A percentile compares a stretch with the other conserved stretches of the same genome.
phyloP scores from a whole-genome alignment of 2,888 invertebrate genomes.

The Ophion ventricosus region DNA sequence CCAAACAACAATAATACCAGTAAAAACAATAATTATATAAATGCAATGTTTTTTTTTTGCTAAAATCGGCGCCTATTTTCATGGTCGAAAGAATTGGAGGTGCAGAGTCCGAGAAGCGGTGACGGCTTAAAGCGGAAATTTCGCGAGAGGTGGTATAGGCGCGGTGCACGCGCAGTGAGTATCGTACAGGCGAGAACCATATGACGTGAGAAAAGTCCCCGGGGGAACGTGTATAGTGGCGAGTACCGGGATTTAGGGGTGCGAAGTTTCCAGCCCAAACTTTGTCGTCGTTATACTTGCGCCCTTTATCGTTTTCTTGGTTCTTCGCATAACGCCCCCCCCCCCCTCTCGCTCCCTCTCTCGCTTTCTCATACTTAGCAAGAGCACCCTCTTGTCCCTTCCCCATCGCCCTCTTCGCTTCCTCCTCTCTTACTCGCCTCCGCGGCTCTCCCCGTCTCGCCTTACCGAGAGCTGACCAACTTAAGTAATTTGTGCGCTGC shows the following conservation, averaged over 20 bases:
- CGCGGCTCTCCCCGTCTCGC: neutral
- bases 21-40: no score
- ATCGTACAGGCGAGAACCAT: conserved; percentile 46
- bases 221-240: conserved; percentile 30
- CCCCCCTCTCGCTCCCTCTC: neutral
- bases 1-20: neutral
- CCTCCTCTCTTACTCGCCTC: neutral
- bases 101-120: neutral
- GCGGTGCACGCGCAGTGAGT: conserved; percentile 47
- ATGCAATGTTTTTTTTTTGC: neutral
- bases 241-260: conserved; percentile 53
- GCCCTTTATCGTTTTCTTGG: conserved; percentile 33
- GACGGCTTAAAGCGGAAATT: conserved; percentile 76
- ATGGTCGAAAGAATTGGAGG: neutral
- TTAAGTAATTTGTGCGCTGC: conserved; percentile 81
- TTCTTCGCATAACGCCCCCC: conserved; percentile 18
- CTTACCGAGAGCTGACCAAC: conserved; percentile 77
- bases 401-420: conserved; percentile 9
- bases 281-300: conserved; percentile 27
- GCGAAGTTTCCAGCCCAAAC: conserved; percentile 58
- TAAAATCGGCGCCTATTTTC: neutral
- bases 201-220: conserved; percentile 43
- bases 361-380: conserved; percentile 43
- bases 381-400: conserved; percentile 51
- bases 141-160: conserved; percentile 68